Conservation (phyloP, 2,888 invertebrate genomes). For the Rhamphomyia laevipes region DNA sequence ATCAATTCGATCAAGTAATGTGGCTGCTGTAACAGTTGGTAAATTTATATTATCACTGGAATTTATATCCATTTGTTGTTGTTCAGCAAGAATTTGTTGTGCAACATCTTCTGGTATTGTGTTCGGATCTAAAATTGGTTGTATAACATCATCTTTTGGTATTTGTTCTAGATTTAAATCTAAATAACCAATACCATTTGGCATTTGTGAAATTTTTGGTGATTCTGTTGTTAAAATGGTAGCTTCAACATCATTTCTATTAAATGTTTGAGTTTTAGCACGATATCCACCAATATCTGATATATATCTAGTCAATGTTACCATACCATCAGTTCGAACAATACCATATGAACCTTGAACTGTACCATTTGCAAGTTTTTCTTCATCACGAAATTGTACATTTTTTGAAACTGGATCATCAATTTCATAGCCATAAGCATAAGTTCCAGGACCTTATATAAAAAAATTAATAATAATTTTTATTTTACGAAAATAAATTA, state of each 20-base stretch:
- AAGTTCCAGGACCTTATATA: constrained; percentile 46
- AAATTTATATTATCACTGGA: too few relatives aligned
- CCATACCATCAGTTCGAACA: constrained; percentile 48
- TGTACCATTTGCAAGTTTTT: constrained; percentile 56
- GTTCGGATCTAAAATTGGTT: constrained; percentile 12
- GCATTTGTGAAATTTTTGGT: not conserved
- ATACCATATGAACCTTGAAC: constrained; percentile 62
- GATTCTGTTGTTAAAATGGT: not conserved
- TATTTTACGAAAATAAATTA: not conserved
- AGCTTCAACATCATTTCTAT: constrained; percentile 3
- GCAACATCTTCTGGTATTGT: not conserved
- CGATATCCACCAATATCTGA: constrained; percentile 53
- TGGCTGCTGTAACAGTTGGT: not conserved
- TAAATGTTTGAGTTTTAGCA: constrained; percentile 21
- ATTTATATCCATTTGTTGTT: too few relatives aligned
- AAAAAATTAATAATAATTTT: not conserved
- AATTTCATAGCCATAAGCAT: constrained; percentile 61
- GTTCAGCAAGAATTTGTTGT: not conserved
- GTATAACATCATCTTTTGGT: constrained; percentile 9
- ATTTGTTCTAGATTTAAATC: constrained; percentile 4
- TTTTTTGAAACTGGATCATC: constrained; percentile 52
- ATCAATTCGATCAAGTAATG: not conserved
- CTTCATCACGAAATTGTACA: constrained; percentile 58
- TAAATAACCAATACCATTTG: not conserved
- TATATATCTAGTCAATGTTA: constrained; percentile 49